Conservation (phyloP, 2,113 vertebrate species). For the Indicator indicator region DNA sequence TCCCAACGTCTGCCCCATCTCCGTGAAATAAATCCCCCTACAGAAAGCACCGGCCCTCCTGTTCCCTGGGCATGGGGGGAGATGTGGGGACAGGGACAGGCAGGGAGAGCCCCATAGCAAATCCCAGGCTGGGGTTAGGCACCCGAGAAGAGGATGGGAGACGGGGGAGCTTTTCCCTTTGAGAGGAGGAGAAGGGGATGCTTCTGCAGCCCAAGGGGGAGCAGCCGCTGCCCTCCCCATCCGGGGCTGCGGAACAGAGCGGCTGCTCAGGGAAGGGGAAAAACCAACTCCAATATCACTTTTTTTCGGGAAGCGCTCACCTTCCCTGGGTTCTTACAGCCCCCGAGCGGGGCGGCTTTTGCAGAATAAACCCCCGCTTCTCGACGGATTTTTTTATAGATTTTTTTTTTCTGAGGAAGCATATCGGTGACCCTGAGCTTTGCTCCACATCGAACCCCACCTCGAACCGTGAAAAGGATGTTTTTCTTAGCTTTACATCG, state of each 20-base stretch:
- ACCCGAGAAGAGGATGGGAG: not conserved
- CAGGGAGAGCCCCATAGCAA: not conserved
- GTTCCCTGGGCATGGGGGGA: not conserved
- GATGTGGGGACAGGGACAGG: not conserved
- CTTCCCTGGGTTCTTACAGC: not conserved
- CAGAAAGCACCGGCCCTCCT: not conserved
- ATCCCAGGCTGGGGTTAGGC: not conserved
- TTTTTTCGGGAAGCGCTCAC: not conserved
- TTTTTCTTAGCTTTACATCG: not conserved
- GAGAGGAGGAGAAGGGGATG: not conserved
- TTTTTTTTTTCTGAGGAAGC: not conserved
- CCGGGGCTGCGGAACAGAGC: not conserved
- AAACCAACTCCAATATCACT: not conserved
- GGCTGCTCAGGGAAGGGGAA: not conserved
- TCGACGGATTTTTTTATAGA: not conserved
- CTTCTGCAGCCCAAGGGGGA: not conserved
- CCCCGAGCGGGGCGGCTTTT: too few species aligned
- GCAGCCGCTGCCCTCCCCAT: not conserved
- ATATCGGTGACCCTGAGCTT: not conserved
- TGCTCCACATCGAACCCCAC: not conserved
- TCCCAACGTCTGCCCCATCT: too few species aligned
- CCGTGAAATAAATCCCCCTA: not conserved
- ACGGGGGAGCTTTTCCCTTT: not conserved
- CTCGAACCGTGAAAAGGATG: accelerated
- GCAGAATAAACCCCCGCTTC: not conserved